Base-by-base conservation (phyloP, 2,888 invertebrate species). In the Furcula furcula region DNA sequence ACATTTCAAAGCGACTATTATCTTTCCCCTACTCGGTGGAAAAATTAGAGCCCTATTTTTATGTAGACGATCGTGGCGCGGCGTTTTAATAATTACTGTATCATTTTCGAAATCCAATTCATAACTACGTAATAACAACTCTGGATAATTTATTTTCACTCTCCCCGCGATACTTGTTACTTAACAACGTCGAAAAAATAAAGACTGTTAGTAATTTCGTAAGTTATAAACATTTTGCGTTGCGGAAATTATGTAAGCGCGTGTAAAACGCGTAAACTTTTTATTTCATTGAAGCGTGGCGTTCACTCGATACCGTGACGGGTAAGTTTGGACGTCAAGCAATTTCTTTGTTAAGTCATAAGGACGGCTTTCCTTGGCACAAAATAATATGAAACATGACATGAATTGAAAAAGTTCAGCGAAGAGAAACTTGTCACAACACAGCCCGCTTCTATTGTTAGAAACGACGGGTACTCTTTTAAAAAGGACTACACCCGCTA, bases 381-480 rank as follows among this genome's bases (percentile, higher is more conserved):
- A 65, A 76, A 76, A 76, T 76, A 71, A 72, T 76, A 75, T 64
- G 58, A 76, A 76, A 76, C 73, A 79, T 71, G 70, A 68, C 65
- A 66, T 69, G 76, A 77, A 80, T 78, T 77, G 74, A 69, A 80
- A 77, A 80, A 81, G 70, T 79, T 80, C 61, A 44, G 53, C 56
- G 49, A 52, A 38, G 50, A 62, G 59, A 67, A 71, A 68, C 57
- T 66, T 48, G 46, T 46, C 51, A 71, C 64, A 59, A 59, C 55
- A 45, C 54, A 55, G 56, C 46, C 49, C 60, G 47, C 54, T 60
- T 55, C 54, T 47, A 60, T 70, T 70, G 71, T 70, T 63, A 46
- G 53, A 50, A 50, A 49, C 43, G 57, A 48, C 52, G 46, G 47
- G 44, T 54, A 46, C 51, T 63, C 61, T 46, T 34, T 12, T 27